These are phyloP conservation scores for Pedionomus torquatus DNA, from an alignment of 2,113 vertebrate species.

Conservation along the genomic window DNA sequence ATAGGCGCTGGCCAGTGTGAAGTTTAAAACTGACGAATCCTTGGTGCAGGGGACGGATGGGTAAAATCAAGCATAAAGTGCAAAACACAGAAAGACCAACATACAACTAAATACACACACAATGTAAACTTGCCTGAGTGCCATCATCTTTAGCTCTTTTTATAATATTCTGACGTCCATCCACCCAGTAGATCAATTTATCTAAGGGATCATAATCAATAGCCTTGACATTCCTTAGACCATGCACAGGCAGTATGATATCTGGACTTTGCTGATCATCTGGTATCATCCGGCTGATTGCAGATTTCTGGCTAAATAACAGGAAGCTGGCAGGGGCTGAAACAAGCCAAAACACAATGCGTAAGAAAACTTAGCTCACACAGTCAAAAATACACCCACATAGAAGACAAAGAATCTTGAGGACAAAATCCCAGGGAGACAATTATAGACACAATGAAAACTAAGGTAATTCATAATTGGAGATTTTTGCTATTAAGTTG, in stretches of 20 bases:
- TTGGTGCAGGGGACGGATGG: background rate
- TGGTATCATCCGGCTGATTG: constrained; percentile 92
- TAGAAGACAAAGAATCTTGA: background rate
- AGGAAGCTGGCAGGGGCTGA: constrained; percentile 90
- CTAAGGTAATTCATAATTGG: background rate
- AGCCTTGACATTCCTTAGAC: constrained; percentile 86
- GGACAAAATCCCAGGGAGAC: background rate
- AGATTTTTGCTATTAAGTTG: background rate
- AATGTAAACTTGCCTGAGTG: constrained; percentile 79
- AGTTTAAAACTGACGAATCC: background rate
- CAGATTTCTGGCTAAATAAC: constrained; percentile 92
- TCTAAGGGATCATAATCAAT: constrained; percentile 91
- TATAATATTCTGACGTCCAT: constrained; percentile 90
- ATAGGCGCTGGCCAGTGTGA: background rate
- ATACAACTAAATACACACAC: background rate
- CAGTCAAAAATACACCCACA: background rate
- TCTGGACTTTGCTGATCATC: constrained; percentile 92
- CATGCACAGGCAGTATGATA: constrained; percentile 91
- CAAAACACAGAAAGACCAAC: background rate
- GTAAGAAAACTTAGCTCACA: background rate
- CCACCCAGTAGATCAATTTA: constrained; percentile 91
- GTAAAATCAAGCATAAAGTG: background rate
- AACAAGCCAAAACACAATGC: background rate
- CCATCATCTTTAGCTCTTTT: constrained; percentile 90
- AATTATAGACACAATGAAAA: background rate